Evolutionary conservation across 2,797 vertebrate genomes (phyloP).

Genomic region (Aphelocoma californica): DNA sequence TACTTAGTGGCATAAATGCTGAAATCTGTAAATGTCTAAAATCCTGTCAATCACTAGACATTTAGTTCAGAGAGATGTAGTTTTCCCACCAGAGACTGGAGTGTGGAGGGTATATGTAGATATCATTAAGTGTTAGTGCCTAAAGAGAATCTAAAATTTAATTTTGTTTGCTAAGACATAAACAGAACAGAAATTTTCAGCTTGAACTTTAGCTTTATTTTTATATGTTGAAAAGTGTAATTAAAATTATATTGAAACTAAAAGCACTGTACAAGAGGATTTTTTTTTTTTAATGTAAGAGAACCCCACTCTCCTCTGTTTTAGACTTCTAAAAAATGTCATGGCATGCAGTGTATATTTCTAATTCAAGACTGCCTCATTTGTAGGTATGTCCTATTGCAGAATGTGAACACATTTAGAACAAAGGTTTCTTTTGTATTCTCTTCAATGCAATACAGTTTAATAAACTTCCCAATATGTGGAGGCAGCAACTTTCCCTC

Average conservation of each 20-base stretch:
- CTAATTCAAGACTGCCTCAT: not conserved
- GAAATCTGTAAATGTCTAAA: not conserved
- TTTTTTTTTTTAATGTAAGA: not conserved
- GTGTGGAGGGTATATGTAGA: not conserved
- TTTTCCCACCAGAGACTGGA: not conserved
- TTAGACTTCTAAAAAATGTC: not conserved
- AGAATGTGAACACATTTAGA: not conserved
- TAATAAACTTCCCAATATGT: not conserved
- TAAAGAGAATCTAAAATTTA: not conserved
- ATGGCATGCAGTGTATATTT: not conserved
- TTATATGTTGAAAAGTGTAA: constrained; percentile 25
- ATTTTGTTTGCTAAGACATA: not conserved
- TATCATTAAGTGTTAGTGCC: not conserved
- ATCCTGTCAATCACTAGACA: not conserved
- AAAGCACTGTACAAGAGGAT: not conserved
- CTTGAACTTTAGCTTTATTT: constrained; percentile 42
- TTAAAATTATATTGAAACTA: not conserved
- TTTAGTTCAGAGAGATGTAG: not conserved
- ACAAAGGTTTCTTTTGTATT: not conserved
- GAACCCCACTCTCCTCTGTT: not conserved
- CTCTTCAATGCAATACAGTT: not conserved
- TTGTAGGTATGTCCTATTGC: not conserved
- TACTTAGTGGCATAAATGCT: not conserved
- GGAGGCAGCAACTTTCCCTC: not conserved
- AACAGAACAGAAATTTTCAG: not conserved